Base-by-base conservation (phyloP, 2,113 vertebrate species). In the Ranitomeya imitator region DNA sequence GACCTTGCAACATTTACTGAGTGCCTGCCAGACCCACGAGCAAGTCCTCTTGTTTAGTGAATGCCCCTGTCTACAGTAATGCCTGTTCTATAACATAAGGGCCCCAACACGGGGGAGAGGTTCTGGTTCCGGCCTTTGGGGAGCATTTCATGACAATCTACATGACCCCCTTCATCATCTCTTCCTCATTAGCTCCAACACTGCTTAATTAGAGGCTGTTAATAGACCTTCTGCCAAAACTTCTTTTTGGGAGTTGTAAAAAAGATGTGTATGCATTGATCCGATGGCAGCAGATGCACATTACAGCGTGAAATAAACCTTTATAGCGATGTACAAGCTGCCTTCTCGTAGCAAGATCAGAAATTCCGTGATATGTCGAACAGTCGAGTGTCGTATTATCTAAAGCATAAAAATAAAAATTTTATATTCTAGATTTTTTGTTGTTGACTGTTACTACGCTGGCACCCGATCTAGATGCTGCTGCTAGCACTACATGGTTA, bases 151-250 rank as follows among this genome's bases (percentile, higher is more conserved):
- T 73, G 31, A 37, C 37, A 73, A 31, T 73, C 21, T 67, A 67
- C n/a, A 23, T 67, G 63, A 67, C 18, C 19, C 21, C 21, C n/a
- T 67, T 67, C 7, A n/a, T 67, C 63, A 23, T 67, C 26, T 73
- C 26, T 1, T 31, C 13, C 69, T 26, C 14, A 2, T 73, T 73
- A 2, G 13, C 14, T 73, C 26, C 7, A 9, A 3, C 37, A 45
- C 26, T 45, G 31, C 14, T 18, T 1, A 15, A 74, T 18, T 74
- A 19, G 71, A 45, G 31, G 16, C 18, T 74, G 31, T 18, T 74
- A 73, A 73, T 18, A 74, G n/a, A 69, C 21, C 14, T 73, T 73
- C 69, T 73, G 69, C 26, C 69, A 73, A 73, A 73, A 73, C 69
- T 15, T 23, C 14, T 37, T 73, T 73, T 73, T 31, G 69, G 69